phyloP scores from a whole-genome alignment of 2,888 invertebrate species.

The Apamea anceps region DNA sequence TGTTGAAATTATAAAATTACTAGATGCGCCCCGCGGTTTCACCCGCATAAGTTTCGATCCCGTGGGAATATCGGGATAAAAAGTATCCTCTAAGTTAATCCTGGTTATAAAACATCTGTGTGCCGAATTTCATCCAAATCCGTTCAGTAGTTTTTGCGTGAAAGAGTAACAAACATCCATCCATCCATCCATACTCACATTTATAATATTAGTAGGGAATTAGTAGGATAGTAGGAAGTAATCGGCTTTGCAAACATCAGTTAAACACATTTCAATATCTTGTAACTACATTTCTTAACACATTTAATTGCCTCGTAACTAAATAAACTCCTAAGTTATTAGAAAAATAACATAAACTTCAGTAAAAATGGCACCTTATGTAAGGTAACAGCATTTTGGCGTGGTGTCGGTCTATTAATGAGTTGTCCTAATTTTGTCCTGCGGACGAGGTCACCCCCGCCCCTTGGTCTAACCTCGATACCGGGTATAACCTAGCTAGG shows the following conservation, averaged over 20 bases:
- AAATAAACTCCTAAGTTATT: slow-evolving; percentile 2
- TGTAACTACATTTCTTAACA: neutral
- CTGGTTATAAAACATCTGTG: no score
- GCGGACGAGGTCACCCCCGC: slow-evolving; percentile 39
- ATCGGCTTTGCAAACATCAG: neutral
- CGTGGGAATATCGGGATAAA: no score
- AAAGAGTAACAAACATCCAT: no score
- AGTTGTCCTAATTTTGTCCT: slow-evolving; percentile 60
- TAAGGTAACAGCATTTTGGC: slow-evolving; percentile 43
- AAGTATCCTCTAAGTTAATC: no score
- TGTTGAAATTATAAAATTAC: no score
- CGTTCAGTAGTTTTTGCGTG: no score
- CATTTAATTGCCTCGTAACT: neutral
- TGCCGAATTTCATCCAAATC: no score
- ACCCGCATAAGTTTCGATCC: no score
- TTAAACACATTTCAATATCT: neutral
- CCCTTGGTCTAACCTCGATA: slow-evolving; percentile 30
- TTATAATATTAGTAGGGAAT: no score
- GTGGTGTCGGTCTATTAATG: slow-evolving; percentile 45
- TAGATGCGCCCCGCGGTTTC: no score
- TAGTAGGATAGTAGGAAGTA: neutral
- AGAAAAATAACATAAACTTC: slow-evolving; percentile 11
- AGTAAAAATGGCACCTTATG: slow-evolving; percentile 16
- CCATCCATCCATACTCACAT: no score
- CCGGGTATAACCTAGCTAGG: slow-evolving; percentile 22